phyloP scores from a whole-genome alignment of 2,888 invertebrate species.

The Suillia variegata region DNA sequence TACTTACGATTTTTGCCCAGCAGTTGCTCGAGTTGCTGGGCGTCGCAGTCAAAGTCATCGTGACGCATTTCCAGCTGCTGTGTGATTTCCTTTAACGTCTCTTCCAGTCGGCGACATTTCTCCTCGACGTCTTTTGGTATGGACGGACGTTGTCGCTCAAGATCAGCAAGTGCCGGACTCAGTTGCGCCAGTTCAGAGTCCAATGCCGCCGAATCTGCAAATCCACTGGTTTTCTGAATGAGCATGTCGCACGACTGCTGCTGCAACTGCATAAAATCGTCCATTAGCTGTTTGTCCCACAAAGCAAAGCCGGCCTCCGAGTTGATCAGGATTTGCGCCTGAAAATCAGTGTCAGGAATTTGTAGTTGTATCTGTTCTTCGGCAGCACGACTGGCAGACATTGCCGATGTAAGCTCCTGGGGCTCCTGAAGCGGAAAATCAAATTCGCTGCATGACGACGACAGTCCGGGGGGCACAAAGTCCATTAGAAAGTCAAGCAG shows the following conservation, averaged over 20 bases:
- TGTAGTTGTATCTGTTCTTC: slow-evolving; percentile 27
- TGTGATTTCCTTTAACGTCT: slow-evolving; percentile 31
- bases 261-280: slow-evolving; percentile 44
- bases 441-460: slow-evolving; percentile 6
- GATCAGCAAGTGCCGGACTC: slow-evolving; percentile 25
- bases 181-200: slow-evolving; percentile 36
- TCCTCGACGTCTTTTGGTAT: slow-evolving; percentile 35
- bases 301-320: slow-evolving; percentile 47
- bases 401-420: slow-evolving; percentile 18
- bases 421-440: slow-evolving; percentile 34
- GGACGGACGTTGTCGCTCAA: slow-evolving; percentile 30
- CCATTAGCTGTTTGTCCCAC: slow-evolving; percentile 49
- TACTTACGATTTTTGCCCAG: slow-evolving; percentile 8
- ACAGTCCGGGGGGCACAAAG: slow-evolving; percentile 38
- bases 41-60: slow-evolving; percentile 15
- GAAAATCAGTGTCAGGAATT: slow-evolving; percentile 44
- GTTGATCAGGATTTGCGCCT: slow-evolving; percentile 36
- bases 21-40: slow-evolving; percentile 15
- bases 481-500: slow-evolving; percentile 54
- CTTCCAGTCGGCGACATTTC: slow-evolving; percentile 32
- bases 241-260: slow-evolving; percentile 39
- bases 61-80: slow-evolving; percentile 13
- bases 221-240: slow-evolving; percentile 36
- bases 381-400: slow-evolving; percentile 22
- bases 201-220: slow-evolving; percentile 33